Base-by-base conservation (phyloP, 2,797 vertebrate genomes). In the Clarias fuscus region DNA sequence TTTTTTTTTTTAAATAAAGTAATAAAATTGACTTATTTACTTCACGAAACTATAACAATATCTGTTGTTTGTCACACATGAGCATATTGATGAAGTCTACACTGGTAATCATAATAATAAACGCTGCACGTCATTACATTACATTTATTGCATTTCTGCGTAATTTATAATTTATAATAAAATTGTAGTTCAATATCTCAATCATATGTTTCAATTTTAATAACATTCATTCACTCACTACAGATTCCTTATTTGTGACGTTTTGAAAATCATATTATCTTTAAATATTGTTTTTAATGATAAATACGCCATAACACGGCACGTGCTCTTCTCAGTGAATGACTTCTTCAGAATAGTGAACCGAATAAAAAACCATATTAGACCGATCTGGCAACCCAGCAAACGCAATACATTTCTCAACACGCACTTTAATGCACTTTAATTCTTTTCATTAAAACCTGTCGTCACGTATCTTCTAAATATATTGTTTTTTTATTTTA, bases 301-400 rank as follows among this genome's bases (percentile, higher is more conserved):
- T 18, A 27, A 5, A 53, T 17, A 33, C 75, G 30, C 7, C 53
- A n/a, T 11, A 30, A 22, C 13, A 56, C 48, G 48, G 4, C 15
- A 13, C 33, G 56, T 37, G 4, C 18, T 59, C 14, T 56, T 56
- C 3, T 56, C 5, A 64, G 1, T 6, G 20, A 6, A 17, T 61
- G 18, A 6, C 18, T 61, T 11, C 11, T 14, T 56, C 48, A 53
- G n/a, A 59, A 37, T 22, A 61, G 11, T 24, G 22, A 40, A 56
- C 6, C 14, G 8, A 13, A 4, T 33, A n/a, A 58, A 40, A n/a
- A 2, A 43, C 1, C 8, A 7, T 61, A 0, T 14, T 15, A 2
- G 5, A 24, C 7, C 43, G 27, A 81, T 87, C 40, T 87, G 86
- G 82, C 82, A 84, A 84, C 65, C 68, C 59, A 7, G 5, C 8